These are phyloP conservation scores for Sebastes alutus DNA, from an alignment of 2,797 vertebrate species.

Conservation along the genomic window DNA sequence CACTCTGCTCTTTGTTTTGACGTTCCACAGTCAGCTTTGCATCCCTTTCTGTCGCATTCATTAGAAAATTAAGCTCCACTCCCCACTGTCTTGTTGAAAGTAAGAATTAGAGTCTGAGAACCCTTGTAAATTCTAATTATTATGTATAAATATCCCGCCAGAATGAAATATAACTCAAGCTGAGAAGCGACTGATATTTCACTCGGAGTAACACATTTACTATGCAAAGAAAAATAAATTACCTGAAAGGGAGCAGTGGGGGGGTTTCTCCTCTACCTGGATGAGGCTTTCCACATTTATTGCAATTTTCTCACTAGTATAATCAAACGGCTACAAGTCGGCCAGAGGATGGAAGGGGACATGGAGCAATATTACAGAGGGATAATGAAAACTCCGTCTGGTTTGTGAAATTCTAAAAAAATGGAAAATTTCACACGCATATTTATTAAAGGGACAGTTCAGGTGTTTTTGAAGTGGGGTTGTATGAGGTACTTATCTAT, in stretches of 20 bases:
- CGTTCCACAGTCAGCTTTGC: constrained; percentile 4
- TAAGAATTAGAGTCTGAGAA: constrained; percentile 35
- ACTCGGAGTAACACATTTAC: constrained; percentile 50
- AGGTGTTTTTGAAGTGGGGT: too few species aligned
- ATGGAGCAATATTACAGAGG: constrained; percentile 24
- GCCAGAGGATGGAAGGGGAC: constrained; percentile 42
- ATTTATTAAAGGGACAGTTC: background rate
- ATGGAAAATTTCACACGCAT: background rate
- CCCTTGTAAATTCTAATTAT: constrained; percentile 55
- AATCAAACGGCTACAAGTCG: constrained; percentile 64
- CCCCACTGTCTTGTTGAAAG: constrained; percentile 41
- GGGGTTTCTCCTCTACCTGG: constrained; percentile 12
- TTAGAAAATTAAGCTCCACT: constrained; percentile 43
- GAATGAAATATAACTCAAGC: constrained; percentile 45
- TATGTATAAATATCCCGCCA: constrained; percentile 42
- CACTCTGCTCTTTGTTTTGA: constrained; percentile 18
- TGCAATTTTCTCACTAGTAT: constrained; percentile 52
- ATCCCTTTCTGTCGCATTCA: constrained; percentile 43
- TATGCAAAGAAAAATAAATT: constrained; percentile 76
- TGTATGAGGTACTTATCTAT: too few species aligned
- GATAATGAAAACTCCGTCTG: constrained; percentile 40
- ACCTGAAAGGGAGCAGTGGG: constrained; percentile 43
- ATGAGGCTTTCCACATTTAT: constrained; percentile 52
- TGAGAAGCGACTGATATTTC: constrained; percentile 56
- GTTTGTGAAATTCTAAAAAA: constrained; percentile 25